Conservation (phyloP, 2,113 vertebrate genomes). For the Microtus pennsylvanicus region DNA sequence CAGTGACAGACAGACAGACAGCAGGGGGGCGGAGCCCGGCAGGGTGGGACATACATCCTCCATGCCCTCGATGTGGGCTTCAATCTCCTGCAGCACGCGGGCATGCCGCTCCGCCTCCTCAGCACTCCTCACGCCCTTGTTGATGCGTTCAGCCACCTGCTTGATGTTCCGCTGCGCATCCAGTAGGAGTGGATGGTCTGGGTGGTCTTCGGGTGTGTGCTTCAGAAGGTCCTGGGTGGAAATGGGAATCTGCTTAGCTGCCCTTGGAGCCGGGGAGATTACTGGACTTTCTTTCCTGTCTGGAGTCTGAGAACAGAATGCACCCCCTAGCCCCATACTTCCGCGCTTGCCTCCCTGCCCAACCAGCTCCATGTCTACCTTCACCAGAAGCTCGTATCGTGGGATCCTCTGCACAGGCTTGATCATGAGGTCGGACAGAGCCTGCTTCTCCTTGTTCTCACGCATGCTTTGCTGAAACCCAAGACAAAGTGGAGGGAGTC, state of each 20-base stretch:
- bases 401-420: slow-evolving; percentile 99
- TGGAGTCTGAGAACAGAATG: not conserved
- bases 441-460: slow-evolving; percentile 99
- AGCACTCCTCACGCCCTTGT: slow-evolving; percentile 95
- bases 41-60: slow-evolving; percentile 90
- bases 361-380: slow-evolving; percentile 86
- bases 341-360: rapidly evolving
- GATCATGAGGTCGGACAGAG: slow-evolving; percentile 98
- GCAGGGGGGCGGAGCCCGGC: rapidly evolving
- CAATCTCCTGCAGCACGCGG: slow-evolving; percentile 97
- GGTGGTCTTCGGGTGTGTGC: slow-evolving; percentile 97
- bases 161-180: slow-evolving; percentile 97
- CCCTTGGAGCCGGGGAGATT: not conserved
- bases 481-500: not conserved
- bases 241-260: not conserved
- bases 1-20: not conserved
- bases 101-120: slow-evolving; percentile 97
- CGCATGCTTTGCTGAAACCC: slow-evolving; percentile 96
- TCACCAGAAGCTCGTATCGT: slow-evolving; percentile 97
- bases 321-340: not conserved
- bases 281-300: not conserved
- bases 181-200: slow-evolving; percentile 92
- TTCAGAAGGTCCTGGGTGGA: slow-evolving; percentile 94
- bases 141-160: slow-evolving; percentile 96
- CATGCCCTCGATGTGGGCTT: slow-evolving; percentile 98